Evolutionary conservation across 2,113 vertebrate genomes (phyloP).

Genomic region (Callorhinus ursinus): DNA sequence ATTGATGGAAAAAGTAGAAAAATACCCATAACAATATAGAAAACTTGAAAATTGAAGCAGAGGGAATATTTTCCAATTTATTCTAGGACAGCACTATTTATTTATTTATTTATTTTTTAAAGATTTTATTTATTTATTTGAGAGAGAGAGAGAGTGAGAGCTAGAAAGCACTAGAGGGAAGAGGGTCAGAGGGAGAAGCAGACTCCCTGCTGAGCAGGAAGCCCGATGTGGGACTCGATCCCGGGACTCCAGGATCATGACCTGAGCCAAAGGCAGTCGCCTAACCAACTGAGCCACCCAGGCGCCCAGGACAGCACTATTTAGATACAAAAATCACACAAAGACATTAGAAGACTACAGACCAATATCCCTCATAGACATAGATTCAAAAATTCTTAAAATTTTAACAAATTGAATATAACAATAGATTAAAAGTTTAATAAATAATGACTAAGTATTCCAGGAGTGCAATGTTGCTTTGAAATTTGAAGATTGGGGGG

Average conservation of each 20-base stretch:
- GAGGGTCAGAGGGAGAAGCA: no score
- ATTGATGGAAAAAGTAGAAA: neutral
- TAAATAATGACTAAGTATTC: neutral
- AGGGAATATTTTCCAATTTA: neutral
- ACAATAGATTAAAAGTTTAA: neutral
- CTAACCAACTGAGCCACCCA: no score
- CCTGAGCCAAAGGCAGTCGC: no score
- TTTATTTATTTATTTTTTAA: no score
- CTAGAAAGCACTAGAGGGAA: no score
- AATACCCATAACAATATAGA: neutral
- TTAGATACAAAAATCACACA: neutral
- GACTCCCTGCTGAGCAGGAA: no score
- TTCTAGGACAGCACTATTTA: neutral
- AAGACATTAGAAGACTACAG: neutral
- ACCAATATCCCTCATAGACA: neutral
- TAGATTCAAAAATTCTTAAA: neutral
- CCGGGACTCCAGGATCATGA: no score
- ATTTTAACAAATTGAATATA: neutral
- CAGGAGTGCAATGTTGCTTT: neutral
- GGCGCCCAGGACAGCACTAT: neutral
- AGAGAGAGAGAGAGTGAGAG: no score
- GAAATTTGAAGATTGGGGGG: neutral
- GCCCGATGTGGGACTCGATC: no score
- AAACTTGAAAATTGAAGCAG: neutral
- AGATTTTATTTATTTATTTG: no score